Conservation (phyloP, 2,113 vertebrate species). For the Chloropsis hardwickii region DNA sequence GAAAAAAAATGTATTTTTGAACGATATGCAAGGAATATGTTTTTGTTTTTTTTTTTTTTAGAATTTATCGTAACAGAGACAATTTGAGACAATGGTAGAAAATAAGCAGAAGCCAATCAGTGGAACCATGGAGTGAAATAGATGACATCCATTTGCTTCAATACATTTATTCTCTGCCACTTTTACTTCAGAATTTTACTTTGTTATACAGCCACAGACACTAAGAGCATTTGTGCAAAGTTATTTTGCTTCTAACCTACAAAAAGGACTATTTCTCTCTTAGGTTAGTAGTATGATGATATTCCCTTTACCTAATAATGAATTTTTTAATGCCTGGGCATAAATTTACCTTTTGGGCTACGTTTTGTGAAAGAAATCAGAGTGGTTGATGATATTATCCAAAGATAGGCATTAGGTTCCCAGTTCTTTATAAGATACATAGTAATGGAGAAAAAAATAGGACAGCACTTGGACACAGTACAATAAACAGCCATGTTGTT, state of each 20-base stretch:
- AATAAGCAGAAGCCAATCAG: background rate
- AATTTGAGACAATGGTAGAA: background rate
- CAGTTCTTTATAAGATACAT: background rate
- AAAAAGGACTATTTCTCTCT: background rate
- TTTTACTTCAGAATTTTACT: background rate
- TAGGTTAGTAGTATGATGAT: background rate
- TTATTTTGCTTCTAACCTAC: background rate
- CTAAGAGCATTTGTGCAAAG: background rate
- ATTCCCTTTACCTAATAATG: background rate
- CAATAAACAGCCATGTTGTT: background rate
- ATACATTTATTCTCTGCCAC: background rate
- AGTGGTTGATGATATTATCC: background rate
- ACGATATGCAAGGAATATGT: background rate
- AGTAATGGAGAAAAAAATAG: background rate
- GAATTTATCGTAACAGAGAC: background rate
- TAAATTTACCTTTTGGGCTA: background rate
- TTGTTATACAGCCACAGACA: background rate
- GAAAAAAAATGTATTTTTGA: background rate
- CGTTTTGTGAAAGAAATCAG: background rate
- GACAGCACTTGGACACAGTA: background rate
- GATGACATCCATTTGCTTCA: background rate
- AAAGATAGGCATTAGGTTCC: background rate
- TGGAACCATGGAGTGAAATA: background rate
- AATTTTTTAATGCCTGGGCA: background rate
- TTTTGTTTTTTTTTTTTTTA: background rate